phyloP scores from a whole-genome alignment of 2,113 vertebrate species.

The Syngnathoides biaculeatus region DNA sequence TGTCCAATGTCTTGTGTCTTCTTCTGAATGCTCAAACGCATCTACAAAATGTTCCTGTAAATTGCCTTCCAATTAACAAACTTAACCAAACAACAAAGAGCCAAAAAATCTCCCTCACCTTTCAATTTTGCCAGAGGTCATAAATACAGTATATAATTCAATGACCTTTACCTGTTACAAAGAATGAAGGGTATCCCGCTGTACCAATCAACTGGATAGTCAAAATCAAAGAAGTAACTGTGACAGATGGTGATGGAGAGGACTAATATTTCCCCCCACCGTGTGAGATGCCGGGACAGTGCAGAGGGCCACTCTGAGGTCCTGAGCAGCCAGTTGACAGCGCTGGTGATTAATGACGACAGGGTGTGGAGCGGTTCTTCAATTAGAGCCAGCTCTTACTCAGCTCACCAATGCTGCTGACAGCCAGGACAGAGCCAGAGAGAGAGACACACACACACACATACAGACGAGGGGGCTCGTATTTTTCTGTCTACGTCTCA shows the following conservation, averaged over 20 bases:
- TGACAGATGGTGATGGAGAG: slow-evolving; percentile 46
- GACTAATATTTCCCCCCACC: slow-evolving; percentile 56
- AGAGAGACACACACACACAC: slow-evolving; percentile 27
- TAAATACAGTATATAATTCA: neutral
- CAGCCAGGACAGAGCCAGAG: slow-evolving; percentile 57
- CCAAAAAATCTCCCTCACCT: neutral
- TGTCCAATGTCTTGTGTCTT: neutral
- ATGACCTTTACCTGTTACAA: slow-evolving; percentile 1
- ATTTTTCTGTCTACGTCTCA: slow-evolving; percentile 6
- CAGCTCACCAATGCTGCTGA: slow-evolving; percentile 55
- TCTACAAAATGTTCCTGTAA: neutral
- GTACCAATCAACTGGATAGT: slow-evolving; percentile 5
- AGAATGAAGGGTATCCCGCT: neutral
- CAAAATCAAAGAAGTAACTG: slow-evolving; percentile 23
- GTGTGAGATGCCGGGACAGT: slow-evolving; percentile 39
- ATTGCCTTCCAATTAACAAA: neutral
- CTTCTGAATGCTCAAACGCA: neutral
- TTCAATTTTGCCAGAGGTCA: neutral
- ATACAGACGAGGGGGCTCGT: slow-evolving; percentile 22
- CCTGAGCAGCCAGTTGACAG: slow-evolving; percentile 72
- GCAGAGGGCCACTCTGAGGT: slow-evolving; percentile 67
- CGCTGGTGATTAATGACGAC: slow-evolving; percentile 78
- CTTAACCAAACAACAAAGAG: neutral
- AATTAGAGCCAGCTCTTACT: slow-evolving; percentile 74
- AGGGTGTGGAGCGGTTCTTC: slow-evolving; percentile 77